Evolutionary conservation across 2,797 vertebrate species (phyloP).

Genomic region (Gallirallus australis): DNA sequence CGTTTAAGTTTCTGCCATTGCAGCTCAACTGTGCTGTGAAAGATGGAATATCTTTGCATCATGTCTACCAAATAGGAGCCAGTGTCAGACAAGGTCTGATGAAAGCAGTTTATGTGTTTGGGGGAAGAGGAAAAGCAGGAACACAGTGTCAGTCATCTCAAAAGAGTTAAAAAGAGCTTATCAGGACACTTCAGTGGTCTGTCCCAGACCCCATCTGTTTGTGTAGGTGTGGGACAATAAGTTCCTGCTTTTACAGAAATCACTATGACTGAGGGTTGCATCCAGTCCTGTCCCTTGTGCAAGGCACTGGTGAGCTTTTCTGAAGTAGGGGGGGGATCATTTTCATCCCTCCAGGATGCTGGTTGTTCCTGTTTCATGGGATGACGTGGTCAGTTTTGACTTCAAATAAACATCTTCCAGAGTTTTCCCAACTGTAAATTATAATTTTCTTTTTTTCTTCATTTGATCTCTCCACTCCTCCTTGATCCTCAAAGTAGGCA

Average conservation of each 20-base stretch:
- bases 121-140: not conserved
- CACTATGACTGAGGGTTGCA: accelerated
- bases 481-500: constrained; percentile 35
- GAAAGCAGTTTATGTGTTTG: not conserved
- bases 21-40: not conserved
- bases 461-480: constrained; percentile 33
- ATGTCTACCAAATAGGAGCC: not conserved
- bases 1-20: not conserved
- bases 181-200: not conserved
- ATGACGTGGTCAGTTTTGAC: not conserved
- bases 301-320: not conserved
- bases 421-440: constrained; percentile 1
- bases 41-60: not conserved
- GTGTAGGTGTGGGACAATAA: accelerated
- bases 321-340: not conserved
- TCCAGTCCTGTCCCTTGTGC: not conserved
- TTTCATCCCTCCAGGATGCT: not conserved
- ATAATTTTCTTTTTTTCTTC: not conserved
- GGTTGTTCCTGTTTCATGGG: not conserved
- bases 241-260: not conserved
- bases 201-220: not conserved
- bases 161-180: not conserved
- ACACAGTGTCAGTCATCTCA: not conserved
- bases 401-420: constrained; percentile 13
- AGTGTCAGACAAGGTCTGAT: not conserved